A percentile compares a stretch with the other conserved stretches of the same genome.
Conservation (phyloP, 2,888 invertebrate species). For the Catocala nupta region DNA sequence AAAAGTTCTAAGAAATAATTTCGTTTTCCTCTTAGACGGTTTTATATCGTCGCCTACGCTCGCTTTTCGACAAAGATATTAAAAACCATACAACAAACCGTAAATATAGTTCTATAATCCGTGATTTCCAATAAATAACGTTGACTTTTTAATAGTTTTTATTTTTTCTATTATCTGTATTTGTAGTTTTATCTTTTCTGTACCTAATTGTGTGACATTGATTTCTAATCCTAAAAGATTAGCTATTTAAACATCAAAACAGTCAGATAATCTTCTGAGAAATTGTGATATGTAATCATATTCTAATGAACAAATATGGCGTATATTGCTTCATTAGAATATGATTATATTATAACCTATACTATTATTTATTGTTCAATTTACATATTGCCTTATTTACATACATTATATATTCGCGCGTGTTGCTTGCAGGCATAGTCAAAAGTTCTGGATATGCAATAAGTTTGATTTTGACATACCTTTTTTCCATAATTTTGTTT, state of each 20-base stretch:
- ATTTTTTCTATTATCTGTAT: conserved; percentile 2
- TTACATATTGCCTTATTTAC: too few relatives aligned
- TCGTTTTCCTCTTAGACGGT: background rate
- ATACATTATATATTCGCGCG: too few relatives aligned
- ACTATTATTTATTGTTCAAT: background rate
- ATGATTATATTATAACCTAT: too few relatives aligned
- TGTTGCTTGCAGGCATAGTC: too few relatives aligned
- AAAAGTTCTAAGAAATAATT: conserved; percentile 2
- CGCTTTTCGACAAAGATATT: background rate
- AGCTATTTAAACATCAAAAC: conserved; percentile 26
- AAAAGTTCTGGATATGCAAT: too few relatives aligned
- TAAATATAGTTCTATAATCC: background rate
- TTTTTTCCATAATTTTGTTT: too few relatives aligned
- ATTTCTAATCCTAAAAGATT: conserved; percentile 27
- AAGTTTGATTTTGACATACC: too few relatives aligned
- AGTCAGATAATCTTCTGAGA: conserved; percentile 37
- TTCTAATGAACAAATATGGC: too few relatives aligned
- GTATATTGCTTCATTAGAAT: too few relatives aligned
- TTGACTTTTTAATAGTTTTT: conserved; percentile 8
- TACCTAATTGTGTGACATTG: background rate
- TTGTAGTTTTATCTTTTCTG: conserved; percentile 6
- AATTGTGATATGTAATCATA: conserved; percentile 25
- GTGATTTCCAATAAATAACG: conserved; percentile 4
- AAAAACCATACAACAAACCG: conserved; percentile 3
- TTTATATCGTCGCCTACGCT: conserved; percentile 7